phyloP scores from a whole-genome alignment of 2,113 vertebrate species.

The Neogobius melanostomus region DNA sequence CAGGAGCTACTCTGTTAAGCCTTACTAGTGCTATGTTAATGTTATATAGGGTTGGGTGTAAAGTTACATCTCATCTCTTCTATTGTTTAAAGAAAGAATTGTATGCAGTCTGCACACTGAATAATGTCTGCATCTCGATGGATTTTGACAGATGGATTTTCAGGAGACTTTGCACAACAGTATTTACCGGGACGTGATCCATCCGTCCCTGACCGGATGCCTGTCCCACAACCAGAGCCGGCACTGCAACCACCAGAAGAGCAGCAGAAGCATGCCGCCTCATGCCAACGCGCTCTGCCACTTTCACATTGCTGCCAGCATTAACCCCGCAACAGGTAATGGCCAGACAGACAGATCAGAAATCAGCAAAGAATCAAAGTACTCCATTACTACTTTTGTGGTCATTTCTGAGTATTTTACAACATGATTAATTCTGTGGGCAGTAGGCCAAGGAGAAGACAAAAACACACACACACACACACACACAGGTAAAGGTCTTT shows the following conservation, averaged over 20 bases:
- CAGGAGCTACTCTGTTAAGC: background rate
- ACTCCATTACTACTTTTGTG: too few species aligned
- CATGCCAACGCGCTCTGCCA: slow-evolving; percentile 94
- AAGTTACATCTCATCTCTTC: too few species aligned
- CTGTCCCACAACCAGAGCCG: slow-evolving; percentile 84
- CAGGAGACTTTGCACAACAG: slow-evolving; percentile 78
- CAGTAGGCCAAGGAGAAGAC: too few species aligned
- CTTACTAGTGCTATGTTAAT: background rate
- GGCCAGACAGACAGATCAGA: too few species aligned
- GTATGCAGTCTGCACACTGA: background rate
- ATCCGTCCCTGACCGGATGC: slow-evolving; percentile 83
- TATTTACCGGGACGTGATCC: slow-evolving; percentile 76
- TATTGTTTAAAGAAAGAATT: background rate
- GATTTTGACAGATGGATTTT: slow-evolving; percentile 78
- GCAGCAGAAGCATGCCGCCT: slow-evolving; percentile 70
- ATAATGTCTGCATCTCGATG: background rate
- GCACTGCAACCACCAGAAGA: slow-evolving; percentile 83
- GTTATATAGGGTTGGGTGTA: too few species aligned
- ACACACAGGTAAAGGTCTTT: too few species aligned
- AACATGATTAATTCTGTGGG: too few species aligned
- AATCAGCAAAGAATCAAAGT: too few species aligned
- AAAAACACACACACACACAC: too few species aligned
- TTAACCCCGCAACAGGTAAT: slow-evolving; percentile 90
- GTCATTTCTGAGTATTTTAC: too few species aligned
- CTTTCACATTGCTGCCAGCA: slow-evolving; percentile 98